Evolutionary conservation across 2,888 invertebrate species (phyloP).

Genomic region (Boloria euphrosyne): DNA sequence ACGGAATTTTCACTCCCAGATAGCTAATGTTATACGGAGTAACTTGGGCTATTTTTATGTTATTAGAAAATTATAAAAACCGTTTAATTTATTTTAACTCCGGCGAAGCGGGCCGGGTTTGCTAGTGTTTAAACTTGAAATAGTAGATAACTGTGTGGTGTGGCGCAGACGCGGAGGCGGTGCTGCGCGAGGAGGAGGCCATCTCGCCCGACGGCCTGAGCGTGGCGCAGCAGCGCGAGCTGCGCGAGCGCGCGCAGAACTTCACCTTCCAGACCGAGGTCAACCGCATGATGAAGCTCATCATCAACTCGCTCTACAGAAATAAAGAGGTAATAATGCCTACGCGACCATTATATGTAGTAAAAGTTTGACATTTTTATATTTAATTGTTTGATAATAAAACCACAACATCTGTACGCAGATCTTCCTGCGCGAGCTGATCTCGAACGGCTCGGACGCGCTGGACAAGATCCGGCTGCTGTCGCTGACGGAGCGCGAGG

Average conservation of each 20-base stretch:
- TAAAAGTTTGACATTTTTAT: too few relatives aligned
- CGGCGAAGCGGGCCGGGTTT: too few relatives aligned
- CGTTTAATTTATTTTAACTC: too few relatives aligned
- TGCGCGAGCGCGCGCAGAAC: slow-evolving; percentile 94
- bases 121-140: too few relatives aligned
- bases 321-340: slow-evolving; percentile 92
- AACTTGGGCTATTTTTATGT: too few relatives aligned
- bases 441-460: slow-evolving; percentile 99
- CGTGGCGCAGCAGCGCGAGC: slow-evolving; percentile 95
- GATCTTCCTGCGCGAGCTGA: slow-evolving; percentile 98
- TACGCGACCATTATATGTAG: neutral
- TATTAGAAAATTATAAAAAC: too few relatives aligned
- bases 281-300: slow-evolving; percentile 99
- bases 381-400: too few relatives aligned
- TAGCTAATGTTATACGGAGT: too few relatives aligned
- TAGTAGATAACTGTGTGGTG: too few relatives aligned
- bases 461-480: slow-evolving; percentile 98
- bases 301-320: slow-evolving; percentile 99
- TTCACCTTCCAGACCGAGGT: slow-evolving; percentile 98
- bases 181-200: slow-evolving; percentile 96
- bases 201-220: slow-evolving; percentile 97
- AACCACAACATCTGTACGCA: too few relatives aligned
- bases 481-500: slow-evolving; percentile 92
- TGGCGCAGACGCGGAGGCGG: slow-evolving; percentile 91
- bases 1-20: too few relatives aligned